These are phyloP conservation scores for Aradus depressus DNA, from an alignment of 2,888 invertebrate genomes.

Conservation along the genomic window DNA sequence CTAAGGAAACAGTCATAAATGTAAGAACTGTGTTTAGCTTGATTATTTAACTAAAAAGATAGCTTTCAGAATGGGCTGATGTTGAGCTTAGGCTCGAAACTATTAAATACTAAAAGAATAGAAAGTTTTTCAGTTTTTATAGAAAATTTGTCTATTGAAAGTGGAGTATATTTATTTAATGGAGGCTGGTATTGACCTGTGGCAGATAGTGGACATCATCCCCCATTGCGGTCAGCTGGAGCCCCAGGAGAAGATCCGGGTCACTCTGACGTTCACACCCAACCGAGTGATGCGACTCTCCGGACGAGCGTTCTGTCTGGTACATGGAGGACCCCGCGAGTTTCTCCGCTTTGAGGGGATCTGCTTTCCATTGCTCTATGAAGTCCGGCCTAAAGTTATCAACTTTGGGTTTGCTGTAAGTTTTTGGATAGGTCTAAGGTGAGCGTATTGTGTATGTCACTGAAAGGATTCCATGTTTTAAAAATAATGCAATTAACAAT, in stretches of 20 bases:
- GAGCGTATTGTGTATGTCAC: too few species aligned
- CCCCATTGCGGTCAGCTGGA: background rate
- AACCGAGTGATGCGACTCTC: background rate
- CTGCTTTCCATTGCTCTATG: background rate
- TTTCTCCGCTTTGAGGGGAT: background rate
- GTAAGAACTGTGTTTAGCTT: too few species aligned
- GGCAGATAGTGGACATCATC: constrained; percentile 7
- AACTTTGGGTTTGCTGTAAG: constrained; percentile 10
- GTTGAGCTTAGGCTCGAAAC: too few species aligned
- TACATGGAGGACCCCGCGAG: constrained; percentile 4
- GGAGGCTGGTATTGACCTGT: background rate
- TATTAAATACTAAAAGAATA: too few species aligned
- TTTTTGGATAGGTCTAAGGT: background rate
- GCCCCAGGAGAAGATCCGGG: background rate
- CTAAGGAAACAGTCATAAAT: too few species aligned
- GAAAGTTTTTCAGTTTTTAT: too few species aligned
- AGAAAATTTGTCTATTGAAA: too few species aligned
- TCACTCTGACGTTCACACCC: constrained; percentile 5
- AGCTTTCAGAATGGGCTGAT: too few species aligned
- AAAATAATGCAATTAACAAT: too few species aligned
- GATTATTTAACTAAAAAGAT: too few species aligned
- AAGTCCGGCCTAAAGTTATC: constrained; percentile 2
- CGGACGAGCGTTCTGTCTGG: background rate
- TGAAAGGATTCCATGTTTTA: too few species aligned
- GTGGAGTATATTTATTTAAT: too few species aligned